Percentiles rank a stretch among this genome's conserved stretches.
phyloP scores from a whole-genome alignment of 2,113 vertebrate genomes.

The Mellivora capensis region DNA sequence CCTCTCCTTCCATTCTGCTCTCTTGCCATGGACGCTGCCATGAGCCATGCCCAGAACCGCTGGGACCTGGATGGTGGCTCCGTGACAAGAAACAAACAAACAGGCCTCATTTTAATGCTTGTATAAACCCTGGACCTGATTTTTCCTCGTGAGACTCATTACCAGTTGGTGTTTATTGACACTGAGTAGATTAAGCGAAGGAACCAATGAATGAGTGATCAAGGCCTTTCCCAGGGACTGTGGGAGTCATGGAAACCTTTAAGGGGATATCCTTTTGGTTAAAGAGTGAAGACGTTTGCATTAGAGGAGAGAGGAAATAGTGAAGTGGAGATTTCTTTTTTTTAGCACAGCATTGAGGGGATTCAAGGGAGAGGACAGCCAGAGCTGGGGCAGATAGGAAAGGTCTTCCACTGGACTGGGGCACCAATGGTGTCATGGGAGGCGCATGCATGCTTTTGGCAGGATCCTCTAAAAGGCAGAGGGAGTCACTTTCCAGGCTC shows the following conservation, averaged over 20 bases:
- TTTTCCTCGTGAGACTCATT: background rate
- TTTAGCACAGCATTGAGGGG: background rate
- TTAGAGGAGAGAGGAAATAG: background rate
- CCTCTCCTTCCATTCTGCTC: background rate
- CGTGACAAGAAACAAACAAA: background rate
- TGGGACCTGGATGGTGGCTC: background rate
- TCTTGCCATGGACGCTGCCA: background rate
- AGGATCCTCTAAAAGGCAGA: background rate
- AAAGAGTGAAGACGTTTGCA: background rate
- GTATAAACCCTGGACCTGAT: background rate
- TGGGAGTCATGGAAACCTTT: background rate
- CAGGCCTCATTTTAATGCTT: background rate
- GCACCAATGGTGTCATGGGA: background rate
- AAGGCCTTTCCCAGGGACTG: background rate
- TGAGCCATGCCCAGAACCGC: background rate
- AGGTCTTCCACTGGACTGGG: background rate
- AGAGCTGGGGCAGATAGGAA: background rate
- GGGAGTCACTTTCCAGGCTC: background rate
- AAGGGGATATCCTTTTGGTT: background rate
- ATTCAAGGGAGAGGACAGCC: background rate
- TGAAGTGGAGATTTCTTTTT: background rate
- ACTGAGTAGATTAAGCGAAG: background rate
- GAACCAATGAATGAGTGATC: background rate
- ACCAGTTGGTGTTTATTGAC: background rate
- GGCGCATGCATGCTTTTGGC: background rate